Conservation (phyloP, 2,113 vertebrate species). For the Cheilinus undulatus region DNA sequence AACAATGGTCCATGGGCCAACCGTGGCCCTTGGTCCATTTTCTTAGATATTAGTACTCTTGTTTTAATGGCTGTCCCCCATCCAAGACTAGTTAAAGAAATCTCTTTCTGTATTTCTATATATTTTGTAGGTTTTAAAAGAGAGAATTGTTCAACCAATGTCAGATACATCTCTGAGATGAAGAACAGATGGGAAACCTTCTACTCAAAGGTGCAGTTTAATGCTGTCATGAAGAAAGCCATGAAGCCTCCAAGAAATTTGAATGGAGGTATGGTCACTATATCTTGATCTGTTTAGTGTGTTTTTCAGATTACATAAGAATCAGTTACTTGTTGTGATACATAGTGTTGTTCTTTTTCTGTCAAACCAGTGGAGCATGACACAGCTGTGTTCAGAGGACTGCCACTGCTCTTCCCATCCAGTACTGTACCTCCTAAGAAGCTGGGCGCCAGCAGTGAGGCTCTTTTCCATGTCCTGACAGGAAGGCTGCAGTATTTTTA, state of each 20-base stretch:
- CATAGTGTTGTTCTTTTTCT: not conserved
- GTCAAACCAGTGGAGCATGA: conserved; percentile 4
- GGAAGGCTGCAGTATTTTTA: no score
- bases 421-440: not conserved
- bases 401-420: conserved; percentile 20
- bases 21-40: no score
- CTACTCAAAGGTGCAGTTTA: conserved; percentile 14
- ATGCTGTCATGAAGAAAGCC: conserved; percentile 11
- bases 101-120: not conserved
- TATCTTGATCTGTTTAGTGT: not conserved
- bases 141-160: conserved; percentile 8
- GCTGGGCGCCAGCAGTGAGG: not conserved
- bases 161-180: conserved; percentile 7
- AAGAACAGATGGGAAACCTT: conserved; percentile 14
- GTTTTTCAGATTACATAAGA: not conserved
- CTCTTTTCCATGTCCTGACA: no score
- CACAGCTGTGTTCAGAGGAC: not conserved
- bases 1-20: no score
- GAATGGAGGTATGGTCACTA: not conserved
- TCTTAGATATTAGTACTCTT: not conserved
- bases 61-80: no score
- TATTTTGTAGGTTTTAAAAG: conserved; percentile 17
- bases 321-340: not conserved
- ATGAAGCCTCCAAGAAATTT: conserved; percentile 8
- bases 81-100: no score